phyloP scores from a whole-genome alignment of 2,797 vertebrate genomes.

The Schizopygopsis pylzovi region DNA sequence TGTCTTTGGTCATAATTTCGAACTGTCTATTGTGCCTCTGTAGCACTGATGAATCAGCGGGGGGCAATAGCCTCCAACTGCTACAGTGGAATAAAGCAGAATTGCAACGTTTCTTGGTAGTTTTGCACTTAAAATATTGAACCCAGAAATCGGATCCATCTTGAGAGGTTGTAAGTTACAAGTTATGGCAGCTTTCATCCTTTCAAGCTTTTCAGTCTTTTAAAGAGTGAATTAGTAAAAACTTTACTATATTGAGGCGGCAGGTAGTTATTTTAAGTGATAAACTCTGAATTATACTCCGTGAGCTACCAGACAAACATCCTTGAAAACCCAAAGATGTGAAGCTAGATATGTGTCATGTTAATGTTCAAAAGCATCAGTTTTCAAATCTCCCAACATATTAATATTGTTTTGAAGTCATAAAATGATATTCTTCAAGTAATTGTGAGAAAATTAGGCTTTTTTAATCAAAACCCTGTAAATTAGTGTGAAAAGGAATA shows the following conservation, averaged over 20 bases:
- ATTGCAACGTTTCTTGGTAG: constrained; percentile 47
- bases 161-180: background rate
- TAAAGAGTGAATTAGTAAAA: constrained; percentile 7
- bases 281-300: background rate
- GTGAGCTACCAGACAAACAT: no score
- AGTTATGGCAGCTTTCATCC: background rate
- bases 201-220: background rate
- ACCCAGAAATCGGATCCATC: constrained; percentile 28
- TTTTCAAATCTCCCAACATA: no score
- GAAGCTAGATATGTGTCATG: no score
- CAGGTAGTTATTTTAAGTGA: background rate
- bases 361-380: no score
- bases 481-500: no score
- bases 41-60: constrained; percentile 53
- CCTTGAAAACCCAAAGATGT: no score
- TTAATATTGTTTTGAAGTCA: no score
- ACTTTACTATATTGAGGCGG: background rate
- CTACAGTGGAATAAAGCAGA: constrained; percentile 62
- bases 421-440: no score
- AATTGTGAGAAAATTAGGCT: no score
- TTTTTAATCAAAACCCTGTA: no score
- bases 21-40: constrained; percentile 9
- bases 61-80: constrained; percentile 32
- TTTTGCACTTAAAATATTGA: constrained; percentile 53
- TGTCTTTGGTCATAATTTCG: constrained; percentile 61